Evolutionary conservation across 2,888 invertebrate species (phyloP), one percentile per base, ranked within the genome.

Genomic region (Lottia scabra): DNA sequence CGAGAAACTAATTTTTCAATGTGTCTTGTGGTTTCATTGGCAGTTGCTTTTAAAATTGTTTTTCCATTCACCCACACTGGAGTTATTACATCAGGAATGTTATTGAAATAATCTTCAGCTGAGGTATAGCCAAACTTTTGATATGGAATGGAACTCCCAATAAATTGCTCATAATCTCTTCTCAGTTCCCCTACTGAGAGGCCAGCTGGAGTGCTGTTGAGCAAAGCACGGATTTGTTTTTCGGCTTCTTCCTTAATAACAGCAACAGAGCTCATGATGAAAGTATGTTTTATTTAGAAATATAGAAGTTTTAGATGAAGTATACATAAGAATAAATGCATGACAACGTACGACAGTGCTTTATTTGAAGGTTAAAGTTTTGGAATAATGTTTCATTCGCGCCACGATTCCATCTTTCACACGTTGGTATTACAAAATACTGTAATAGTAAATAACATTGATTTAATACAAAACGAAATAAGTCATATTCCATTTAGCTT

Each of bases 1-100:
- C 78, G 79, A 0, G 83, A 77, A 8, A 87, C 85, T 38, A 87
- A 65, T 67, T 75, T 81, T 71, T 82, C 80, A n/a, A 87, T 85
- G 68, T 85, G 85, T 23, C 76, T 65, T 3, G 85, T 85, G 2
- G 78, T 75, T 38, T 79, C 80, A 65, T 84, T 81, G 2, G 83
- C 78, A 5, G 82, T 79, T 0, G 79, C 83, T 62, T 68, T 77
- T 13, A 86, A 69, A 13, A 80, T 80, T 74, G 83, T 77, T 43
- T 78, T 68, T 1, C 83, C 83, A 69, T 78, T 78, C 44, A 71
- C 74, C 74, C 77, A 80, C 16, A 72, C 73, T 5, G 83, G 73
- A 5, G 68, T 66, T 10, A 85, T 80, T 63, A 80, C 82, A 75
- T 87, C 85, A 13, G 77, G 75, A 44, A 85, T 80, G 38, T 83